These are phyloP conservation scores for Temnothorax longispinosus DNA, from an alignment of 1,140 invertebrate species.

Conservation along the genomic window DNA sequence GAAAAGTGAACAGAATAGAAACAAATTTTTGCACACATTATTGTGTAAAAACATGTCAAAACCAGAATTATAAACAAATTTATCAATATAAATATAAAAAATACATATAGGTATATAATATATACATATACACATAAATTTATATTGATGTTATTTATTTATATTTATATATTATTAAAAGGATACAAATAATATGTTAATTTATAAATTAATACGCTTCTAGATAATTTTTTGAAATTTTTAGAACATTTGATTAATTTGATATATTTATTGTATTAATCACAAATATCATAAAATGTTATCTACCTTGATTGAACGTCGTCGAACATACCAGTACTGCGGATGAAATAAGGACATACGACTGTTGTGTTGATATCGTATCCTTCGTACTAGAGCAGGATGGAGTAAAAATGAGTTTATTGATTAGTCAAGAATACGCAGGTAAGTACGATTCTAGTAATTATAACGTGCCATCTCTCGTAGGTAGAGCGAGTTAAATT, in stretches of 20 bases:
- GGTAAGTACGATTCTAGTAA: not conserved
- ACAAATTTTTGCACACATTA: not conserved
- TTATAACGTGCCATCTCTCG: too few species aligned
- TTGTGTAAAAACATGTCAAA: not conserved
- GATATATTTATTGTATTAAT: not conserved
- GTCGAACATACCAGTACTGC: conserved; percentile 96
- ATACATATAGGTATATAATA: too few species aligned
- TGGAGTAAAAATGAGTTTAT: not conserved
- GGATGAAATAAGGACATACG: conserved; percentile 97
- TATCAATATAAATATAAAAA: not conserved
- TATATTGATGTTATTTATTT: too few species aligned
- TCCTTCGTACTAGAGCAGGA: conserved; percentile 81
- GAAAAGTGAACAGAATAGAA: not conserved
- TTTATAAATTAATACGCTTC: conserved; percentile 1
- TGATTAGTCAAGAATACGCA: not conserved
- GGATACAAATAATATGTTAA: not conserved
- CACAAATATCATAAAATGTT: not conserved
- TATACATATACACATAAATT: too few species aligned
- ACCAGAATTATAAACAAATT: not conserved
- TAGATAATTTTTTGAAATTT: not conserved
- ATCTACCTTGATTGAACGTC: conserved; percentile 92
- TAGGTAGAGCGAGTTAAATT: too few species aligned
- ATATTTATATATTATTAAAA: not conserved
- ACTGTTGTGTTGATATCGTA: conserved; percentile 93
- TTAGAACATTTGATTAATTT: not conserved